Evolutionary conservation across 1,140 invertebrate genomes (phyloP).

Genomic region (Penaeus japonicus): DNA sequence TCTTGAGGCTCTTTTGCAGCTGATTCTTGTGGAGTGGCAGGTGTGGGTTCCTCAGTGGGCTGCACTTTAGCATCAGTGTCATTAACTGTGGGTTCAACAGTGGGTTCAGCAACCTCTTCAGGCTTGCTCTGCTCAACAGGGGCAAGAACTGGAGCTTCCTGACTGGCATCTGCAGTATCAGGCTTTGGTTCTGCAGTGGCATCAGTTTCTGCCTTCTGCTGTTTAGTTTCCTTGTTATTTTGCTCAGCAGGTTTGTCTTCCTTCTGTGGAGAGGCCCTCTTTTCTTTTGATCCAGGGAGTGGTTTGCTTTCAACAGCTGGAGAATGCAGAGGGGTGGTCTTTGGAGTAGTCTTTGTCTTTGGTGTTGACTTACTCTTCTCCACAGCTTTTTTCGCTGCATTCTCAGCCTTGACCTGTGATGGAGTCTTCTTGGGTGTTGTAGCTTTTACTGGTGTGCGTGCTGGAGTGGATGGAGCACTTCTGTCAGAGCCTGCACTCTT

Average conservation of each 20-base stretch:
- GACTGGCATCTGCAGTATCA: not conserved
- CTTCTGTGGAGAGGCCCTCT: slow-evolving; percentile 22
- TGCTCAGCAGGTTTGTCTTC: slow-evolving; percentile 15
- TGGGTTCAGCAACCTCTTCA: not conserved
- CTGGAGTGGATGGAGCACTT: slow-evolving; percentile 50
- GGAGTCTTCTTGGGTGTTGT: slow-evolving; percentile 57
- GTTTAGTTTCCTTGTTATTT: not conserved
- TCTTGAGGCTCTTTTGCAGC: slow-evolving; percentile 65
- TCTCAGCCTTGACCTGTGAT: slow-evolving; percentile 57
- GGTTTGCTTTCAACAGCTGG: slow-evolving; percentile 67
- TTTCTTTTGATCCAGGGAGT: slow-evolving; percentile 36
- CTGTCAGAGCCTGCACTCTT: slow-evolving; percentile 59
- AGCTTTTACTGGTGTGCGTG: slow-evolving; percentile 42
- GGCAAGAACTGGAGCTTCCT: no score
- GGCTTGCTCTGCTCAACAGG: not conserved
- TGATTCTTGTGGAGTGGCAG: slow-evolving; percentile 35
- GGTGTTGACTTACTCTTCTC: slow-evolving; percentile 50
- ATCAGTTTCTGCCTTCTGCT: not conserved
- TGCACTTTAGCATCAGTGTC: no score
- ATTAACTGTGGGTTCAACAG: not conserved
- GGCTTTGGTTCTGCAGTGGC: not conserved
- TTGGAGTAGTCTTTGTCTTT: slow-evolving; percentile 63
- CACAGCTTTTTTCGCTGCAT: slow-evolving; percentile 55
- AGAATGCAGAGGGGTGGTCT: slow-evolving; percentile 69
- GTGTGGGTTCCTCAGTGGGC: slow-evolving; percentile 9